Conservation (phyloP, 1,140 invertebrate genomes). For the Eufriesea mexicana region DNA sequence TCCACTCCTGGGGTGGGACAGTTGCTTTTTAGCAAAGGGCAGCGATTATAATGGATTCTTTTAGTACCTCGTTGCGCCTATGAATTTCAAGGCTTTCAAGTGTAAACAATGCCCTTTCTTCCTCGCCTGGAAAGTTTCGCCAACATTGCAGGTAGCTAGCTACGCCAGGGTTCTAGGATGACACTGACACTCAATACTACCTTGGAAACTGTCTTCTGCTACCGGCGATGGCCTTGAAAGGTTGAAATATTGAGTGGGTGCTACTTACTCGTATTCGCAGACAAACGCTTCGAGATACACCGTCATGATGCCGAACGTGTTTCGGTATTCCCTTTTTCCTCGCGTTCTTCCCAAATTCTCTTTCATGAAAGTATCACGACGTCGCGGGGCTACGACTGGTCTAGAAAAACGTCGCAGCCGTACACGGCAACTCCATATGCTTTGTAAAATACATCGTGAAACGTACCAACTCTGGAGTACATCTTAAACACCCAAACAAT, state of each 20-base stretch:
- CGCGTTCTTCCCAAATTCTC: slow-evolving; percentile 26
- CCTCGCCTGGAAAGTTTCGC: not conserved
- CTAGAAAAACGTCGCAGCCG: not conserved
- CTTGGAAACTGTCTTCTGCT: not conserved
- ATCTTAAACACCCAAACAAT: not conserved
- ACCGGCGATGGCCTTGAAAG: not conserved
- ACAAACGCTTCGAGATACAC: not conserved
- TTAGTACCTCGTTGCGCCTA: not conserved
- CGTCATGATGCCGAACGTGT: not conserved
- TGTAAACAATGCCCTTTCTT: slow-evolving; percentile 30
- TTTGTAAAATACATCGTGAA: not conserved
- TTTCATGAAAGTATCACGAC: slow-evolving; percentile 40
- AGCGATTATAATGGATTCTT: not conserved
- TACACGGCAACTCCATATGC: not conserved
- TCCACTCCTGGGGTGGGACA: not conserved
- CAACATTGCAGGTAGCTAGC: slow-evolving; percentile 23
- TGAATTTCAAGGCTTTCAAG: not conserved
- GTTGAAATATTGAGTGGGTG: slow-evolving; percentile 32
- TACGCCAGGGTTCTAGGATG: slow-evolving; percentile 29
- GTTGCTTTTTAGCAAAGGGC: not conserved
- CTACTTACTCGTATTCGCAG: slow-evolving; percentile 17
- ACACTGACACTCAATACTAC: slow-evolving; percentile 36
- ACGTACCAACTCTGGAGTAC: not conserved
- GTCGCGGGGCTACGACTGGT: not conserved
- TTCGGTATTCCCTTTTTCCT: slow-evolving; percentile 34